Conservation (phyloP, 2,797 vertebrate genomes). For the Harpagifer antarcticus region DNA sequence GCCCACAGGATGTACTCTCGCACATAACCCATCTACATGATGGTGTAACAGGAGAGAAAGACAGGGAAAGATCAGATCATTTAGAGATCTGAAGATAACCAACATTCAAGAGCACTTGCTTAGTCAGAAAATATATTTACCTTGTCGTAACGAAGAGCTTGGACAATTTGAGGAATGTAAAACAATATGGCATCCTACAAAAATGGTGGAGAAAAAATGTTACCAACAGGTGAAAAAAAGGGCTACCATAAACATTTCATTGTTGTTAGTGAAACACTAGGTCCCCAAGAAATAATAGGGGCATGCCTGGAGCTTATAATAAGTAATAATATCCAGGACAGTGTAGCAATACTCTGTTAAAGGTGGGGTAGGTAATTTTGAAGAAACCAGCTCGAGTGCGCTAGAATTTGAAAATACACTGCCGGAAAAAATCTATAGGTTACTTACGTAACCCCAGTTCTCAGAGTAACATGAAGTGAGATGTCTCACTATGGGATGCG, state of each 20-base stretch:
- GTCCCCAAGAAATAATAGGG: neutral
- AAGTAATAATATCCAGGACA: too few relatives aligned
- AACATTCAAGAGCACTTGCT: neutral
- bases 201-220: conserved; percentile 30
- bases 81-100: neutral
- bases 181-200: conserved; percentile 96
- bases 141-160: conserved; percentile 97
- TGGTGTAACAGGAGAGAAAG: neutral
- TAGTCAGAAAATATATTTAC: conserved; percentile 68
- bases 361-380: too few relatives aligned
- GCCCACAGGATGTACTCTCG: conserved; percentile 98
- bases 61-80: neutral
- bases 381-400: too few relatives aligned
- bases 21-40: conserved; percentile 94
- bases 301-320: too few relatives aligned
- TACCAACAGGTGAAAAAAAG: neutral
- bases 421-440: too few relatives aligned
- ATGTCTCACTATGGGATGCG: too few relatives aligned
- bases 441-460: too few relatives aligned
- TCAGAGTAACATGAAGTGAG: too few relatives aligned
- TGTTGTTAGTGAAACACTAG: neutral
- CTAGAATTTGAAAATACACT: too few relatives aligned
- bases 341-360: too few relatives aligned
- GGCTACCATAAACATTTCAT: neutral
- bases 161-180: conserved; percentile 98